Evolutionary conservation across 2,113 vertebrate species (phyloP).

Genomic region (Charadrius vociferus): DNA sequence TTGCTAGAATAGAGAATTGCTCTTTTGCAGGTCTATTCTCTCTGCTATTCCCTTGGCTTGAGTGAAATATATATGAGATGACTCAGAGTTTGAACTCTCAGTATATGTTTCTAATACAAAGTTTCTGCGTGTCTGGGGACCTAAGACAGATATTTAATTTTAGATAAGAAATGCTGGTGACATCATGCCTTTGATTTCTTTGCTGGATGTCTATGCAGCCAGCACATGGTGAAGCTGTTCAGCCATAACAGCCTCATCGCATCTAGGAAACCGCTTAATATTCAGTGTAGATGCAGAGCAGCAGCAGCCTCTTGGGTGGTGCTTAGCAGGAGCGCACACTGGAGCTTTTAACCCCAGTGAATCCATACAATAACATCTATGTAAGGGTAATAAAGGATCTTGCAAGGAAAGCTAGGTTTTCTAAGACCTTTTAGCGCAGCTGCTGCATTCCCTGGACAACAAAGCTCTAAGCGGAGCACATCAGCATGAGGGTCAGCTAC

Average conservation of each 20-base stretch:
- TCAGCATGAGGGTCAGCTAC: not conserved
- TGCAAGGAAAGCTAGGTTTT: not conserved
- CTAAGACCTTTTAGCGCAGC: not conserved
- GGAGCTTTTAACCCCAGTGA: not conserved
- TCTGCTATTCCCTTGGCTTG: conserved; percentile 27
- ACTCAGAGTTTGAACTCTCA: conserved; percentile 35
- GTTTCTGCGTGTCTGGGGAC: not conserved
- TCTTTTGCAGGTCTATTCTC: conserved; percentile 30
- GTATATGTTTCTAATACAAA: conserved; percentile 71
- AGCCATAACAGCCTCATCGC: conserved; percentile 15
- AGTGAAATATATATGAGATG: conserved; percentile 66
- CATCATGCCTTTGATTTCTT: conserved; percentile 68
- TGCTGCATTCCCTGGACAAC: not conserved
- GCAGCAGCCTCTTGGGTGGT: not conserved
- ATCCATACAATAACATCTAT: not conserved
- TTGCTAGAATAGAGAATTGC: conserved; percentile 4
- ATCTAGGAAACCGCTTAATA: conserved; percentile 42
- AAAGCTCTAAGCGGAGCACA: not conserved
- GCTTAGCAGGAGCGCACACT: not conserved
- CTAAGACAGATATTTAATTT: conserved; percentile 64
- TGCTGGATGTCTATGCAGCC: not conserved
- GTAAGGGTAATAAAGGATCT: not conserved
- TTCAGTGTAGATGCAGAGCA: not conserved
- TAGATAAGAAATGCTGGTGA: conserved; percentile 60
- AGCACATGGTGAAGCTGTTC: conserved; percentile 26